These are phyloP conservation scores for Gnathonemus longibarbis DNA, from an alignment of 2,113 vertebrate species.

Conservation along the genomic window DNA sequence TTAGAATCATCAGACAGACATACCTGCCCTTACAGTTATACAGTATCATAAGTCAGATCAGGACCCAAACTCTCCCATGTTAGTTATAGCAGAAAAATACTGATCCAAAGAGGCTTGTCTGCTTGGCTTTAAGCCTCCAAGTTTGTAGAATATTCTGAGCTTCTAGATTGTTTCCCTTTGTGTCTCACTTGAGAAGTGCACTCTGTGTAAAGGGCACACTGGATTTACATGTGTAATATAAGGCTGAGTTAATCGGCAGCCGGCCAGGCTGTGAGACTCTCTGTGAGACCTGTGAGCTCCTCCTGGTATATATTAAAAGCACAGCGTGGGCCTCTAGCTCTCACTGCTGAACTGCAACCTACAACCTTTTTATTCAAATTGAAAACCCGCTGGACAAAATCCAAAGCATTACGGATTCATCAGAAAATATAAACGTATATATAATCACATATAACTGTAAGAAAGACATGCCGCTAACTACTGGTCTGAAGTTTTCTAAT, in stretches of 20 bases:
- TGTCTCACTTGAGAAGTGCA: background rate
- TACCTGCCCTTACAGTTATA: background rate
- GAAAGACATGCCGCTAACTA: background rate
- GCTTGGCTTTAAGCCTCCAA: background rate
- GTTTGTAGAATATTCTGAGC: background rate
- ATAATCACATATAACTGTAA: background rate
- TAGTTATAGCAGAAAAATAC: background rate
- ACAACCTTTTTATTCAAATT: background rate
- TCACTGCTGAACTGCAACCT: conserved; percentile 17
- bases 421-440: background rate
- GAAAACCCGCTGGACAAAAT: background rate
- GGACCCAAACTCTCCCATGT: background rate
- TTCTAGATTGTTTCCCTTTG: background rate
- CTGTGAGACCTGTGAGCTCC: conserved; percentile 47
- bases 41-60: background rate
- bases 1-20: background rate
- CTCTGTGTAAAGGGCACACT: background rate
- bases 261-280: conserved; percentile 21
- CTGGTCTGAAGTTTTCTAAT: background rate
- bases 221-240: background rate
- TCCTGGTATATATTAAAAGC: conserved; percentile 56
- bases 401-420: background rate
- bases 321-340: conserved; percentile 18
- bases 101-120: background rate
- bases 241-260: conserved; percentile 33